Evolutionary conservation across 2,888 invertebrate genomes (phyloP), one percentile per base, ranked within the genome.

Genomic region (Ditylenchus weischeri): DNA sequence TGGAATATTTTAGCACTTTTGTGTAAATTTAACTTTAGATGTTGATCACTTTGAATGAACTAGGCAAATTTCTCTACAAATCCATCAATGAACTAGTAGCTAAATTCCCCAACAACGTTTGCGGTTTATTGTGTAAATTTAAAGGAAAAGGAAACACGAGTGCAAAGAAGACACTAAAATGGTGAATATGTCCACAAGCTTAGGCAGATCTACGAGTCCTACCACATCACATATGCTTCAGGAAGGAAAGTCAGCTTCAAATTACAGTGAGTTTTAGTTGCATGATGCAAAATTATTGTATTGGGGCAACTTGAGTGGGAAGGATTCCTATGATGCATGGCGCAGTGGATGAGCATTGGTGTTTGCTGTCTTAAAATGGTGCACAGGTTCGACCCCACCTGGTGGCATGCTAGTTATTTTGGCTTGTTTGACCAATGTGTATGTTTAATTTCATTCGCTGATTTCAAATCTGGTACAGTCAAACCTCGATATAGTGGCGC

Each of bases 31-130:
- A 11, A 2, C 11, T 21, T 15, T 15, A 54, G 79, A 93, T 96
- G 85, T 87, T 95, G 77, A 91, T 95, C 71, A 89, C 94, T 13
- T 84, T 96, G 75, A 92, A 93, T 51, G 94, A 95, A 86, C 90
- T 95, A 83, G 96, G 76, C 57, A 81, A 81, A 60, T 81, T 81
- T 61, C 72, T 80, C 18, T 81, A 79, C 64, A 75, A 76, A 51
- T 74, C 76, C 54, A 81, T 81, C 66, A 79, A 79, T 64, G 79
- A 79, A 36, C 49, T 70, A 19, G 38, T 74, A 4, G 76, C 68
- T 29, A 47, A 21, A 50, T 54, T 57, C 35, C n/a, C n/a, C 29
- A 43, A 19, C 51, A 38, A 23, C 19, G 62, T 36, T 50, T 35
- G 36, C 38, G 36, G 15, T 8, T 18, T 36, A 13, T 65, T 23